Evolutionary conservation across 2,113 vertebrate species (phyloP).

Genomic region (Nipponia nippon): DNA sequence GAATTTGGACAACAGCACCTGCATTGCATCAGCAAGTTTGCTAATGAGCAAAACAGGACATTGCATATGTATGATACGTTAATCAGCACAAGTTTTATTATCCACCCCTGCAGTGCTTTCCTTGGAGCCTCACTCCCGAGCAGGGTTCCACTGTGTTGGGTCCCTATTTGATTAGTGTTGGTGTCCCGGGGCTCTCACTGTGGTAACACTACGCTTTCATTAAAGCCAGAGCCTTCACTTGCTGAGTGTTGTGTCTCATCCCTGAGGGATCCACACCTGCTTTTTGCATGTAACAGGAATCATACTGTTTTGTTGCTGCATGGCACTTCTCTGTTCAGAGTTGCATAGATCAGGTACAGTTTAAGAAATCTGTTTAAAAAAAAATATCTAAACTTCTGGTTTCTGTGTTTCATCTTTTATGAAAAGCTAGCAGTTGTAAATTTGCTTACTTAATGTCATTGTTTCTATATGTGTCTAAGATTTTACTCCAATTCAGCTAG

Average conservation of each 20-base stretch:
- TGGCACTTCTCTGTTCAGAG: not conserved
- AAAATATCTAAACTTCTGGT: not conserved
- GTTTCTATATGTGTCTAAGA: not conserved
- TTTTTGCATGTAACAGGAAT: not conserved
- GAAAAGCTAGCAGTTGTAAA: not conserved
- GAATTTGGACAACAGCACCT: not conserved
- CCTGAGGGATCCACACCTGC: not conserved
- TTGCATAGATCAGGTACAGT: not conserved
- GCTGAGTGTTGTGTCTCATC: not conserved
- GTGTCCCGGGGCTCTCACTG: rapidly evolving
- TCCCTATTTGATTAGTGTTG: not conserved
- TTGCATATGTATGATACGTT: not conserved
- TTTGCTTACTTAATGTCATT: not conserved
- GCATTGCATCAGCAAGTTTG: not conserved
- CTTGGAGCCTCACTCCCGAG: not conserved
- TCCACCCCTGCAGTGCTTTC: not conserved
- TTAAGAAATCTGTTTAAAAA: not conserved
- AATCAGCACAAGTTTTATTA: not conserved
- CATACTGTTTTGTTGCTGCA: not conserved
- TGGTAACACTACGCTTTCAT: not conserved
- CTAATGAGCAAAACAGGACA: not conserved
- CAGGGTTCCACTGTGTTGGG: not conserved
- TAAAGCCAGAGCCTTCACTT: not conserved
- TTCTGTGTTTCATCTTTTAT: not conserved
- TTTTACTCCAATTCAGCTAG: not conserved